Evolutionary conservation across 2,888 invertebrate species (phyloP), one percentile per base, ranked within the genome.

Genomic region (Hesperia comma): DNA sequence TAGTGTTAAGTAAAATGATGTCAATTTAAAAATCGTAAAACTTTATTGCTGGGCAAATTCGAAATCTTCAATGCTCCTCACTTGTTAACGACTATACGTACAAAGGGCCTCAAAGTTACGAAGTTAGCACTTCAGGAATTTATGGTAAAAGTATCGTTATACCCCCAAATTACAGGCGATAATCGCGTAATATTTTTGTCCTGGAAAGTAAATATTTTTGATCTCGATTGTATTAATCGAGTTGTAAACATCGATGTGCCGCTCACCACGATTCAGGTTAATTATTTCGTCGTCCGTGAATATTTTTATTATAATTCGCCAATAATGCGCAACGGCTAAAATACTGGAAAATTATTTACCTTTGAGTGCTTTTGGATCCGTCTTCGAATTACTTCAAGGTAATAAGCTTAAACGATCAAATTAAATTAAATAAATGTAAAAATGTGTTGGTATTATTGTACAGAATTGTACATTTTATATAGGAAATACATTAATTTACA

Each of bases 11-110:
- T n/a, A n/a, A n/a, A n/a, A n/a, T n/a, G 76, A 77, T 76, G 79
- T 82, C 87, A 81, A 85, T 89, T 84, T 86, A 88, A 89, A 86
- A 82, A 72, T 80, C 85, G 82, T 90, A 87, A 90, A 88, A 80
- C 69, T 80, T 87, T 88, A 88, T 84, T 78, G 76, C 72, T 70
- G 63, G 55, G 68, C 74, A 75, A 79, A 82, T 80, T 66, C 58
- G 53, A 66, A 60, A 43, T 41, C 43, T 40, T 53, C 40, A 33
- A 53, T 40, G 17, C 58, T 56, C 51, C 33, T 80, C 66, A 77
- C 67, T 67, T 69, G 68, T 60, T 66, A 66, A 66, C 64, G 54
- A 54, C 21, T 33, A 2, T 32, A 32, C 53, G 41, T 53, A 58
- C 64, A n/a, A 32, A 17, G 33, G 12, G 12, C 33, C n/a, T 15